Evolutionary conservation across 2,888 invertebrate species (phyloP).

Genomic region (Agrotis clavis): DNA sequence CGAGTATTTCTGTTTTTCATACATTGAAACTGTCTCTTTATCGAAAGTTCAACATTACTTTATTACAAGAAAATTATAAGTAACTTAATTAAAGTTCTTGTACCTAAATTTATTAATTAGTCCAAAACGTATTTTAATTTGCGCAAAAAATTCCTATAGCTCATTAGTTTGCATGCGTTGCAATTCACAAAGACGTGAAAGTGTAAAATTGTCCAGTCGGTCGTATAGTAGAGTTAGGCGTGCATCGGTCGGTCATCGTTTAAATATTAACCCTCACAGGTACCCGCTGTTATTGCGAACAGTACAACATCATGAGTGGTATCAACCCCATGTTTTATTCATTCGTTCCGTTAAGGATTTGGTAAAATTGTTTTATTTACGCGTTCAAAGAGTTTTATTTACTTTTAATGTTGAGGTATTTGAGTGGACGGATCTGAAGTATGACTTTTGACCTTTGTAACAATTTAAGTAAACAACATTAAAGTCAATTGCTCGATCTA

Average conservation of each 20-base stretch:
- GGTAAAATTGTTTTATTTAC: conserved; percentile 62
- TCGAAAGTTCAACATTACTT: background rate
- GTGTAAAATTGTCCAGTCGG: conserved; percentile 2
- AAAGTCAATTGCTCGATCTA: background rate
- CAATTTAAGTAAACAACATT: background rate
- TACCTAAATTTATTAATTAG: background rate
- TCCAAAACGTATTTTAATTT: background rate
- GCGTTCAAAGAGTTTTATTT: conserved; percentile 48
- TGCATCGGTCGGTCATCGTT: conserved; percentile 50
- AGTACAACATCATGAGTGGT: conserved; percentile 59
- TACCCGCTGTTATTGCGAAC: conserved; percentile 53
- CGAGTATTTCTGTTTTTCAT: too few species aligned
- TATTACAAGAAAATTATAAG: background rate
- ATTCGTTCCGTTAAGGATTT: conserved; percentile 54
- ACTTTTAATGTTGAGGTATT: conserved; percentile 45
- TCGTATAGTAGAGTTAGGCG: conserved; percentile 15
- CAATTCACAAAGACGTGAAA: conserved; percentile 15
- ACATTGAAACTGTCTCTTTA: background rate
- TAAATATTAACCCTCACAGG: conserved; percentile 58
- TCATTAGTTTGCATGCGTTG: background rate
- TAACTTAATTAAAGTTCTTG: background rate
- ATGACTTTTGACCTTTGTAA: background rate
- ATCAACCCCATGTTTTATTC: conserved; percentile 62
- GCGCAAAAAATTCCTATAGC: background rate
- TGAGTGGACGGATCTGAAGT: conserved; percentile 26